Evolutionary conservation across 1,140 invertebrate genomes (phyloP), one percentile per base, ranked within the genome.

Genomic region (Hyposmocoma kahamanoa): DNA sequence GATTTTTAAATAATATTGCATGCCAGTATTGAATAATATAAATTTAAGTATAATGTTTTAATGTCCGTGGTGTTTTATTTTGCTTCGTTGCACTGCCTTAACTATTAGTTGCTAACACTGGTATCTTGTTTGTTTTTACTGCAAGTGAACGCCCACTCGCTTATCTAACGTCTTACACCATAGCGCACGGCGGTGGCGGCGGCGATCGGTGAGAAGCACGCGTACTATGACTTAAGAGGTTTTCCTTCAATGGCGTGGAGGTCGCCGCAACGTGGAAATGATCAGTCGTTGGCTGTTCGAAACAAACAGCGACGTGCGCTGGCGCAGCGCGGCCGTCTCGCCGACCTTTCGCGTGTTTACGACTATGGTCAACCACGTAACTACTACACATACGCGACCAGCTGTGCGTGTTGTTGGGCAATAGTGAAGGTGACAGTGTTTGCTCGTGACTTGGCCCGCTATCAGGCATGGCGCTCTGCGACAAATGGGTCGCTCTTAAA

Each of bases 401-500:
- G 22, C 32, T 48, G 46, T 48, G 47, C 50, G 24, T 47, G 46
- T 22, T 24, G 50, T 36, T 24, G 57, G 30, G 52, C 46, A 45
- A 21, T n/a, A 46, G 42, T 61, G 47, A 26, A 48, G 50, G 22
- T 53, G 47, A 44, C 32, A 43, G 50, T 53, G 46, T 53, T 57
- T 36, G 60, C 57, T 47, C 59, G 48, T 60, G 61, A 38, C 36
- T 42, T 36, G 44, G 46, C 47, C 45, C 47, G 44, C 54, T 66
- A 54, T 52, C 43, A 22, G 60, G 54, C 43, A 87, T 87, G 84
- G 81, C 76, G 51, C 61, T 84, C 10, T 87, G 82, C 61, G 85
- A 87, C 69, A 87, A 87, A 72, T 87, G 85, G 85, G 86, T 87
- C 70, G 82, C 76, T 50, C 74, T 87, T 47, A 87, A 87, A 78